Conservation (phyloP, 2,888 invertebrate species). For the Nephrocerus scutellatus region DNA sequence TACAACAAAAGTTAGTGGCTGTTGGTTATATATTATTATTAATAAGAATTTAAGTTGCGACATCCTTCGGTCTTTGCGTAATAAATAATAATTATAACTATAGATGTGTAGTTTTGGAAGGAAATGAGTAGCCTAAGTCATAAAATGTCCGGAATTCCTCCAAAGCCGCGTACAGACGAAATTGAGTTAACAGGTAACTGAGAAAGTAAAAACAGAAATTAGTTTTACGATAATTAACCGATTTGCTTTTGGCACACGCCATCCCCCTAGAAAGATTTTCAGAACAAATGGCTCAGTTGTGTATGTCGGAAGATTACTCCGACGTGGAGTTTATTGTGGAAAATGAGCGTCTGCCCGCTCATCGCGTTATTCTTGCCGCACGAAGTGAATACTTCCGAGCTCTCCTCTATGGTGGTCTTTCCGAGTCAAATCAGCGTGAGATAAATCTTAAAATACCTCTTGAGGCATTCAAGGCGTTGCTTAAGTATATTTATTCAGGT, state of each 20-base stretch:
- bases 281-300: slow-evolving; percentile 78
- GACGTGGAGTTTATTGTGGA: slow-evolving; percentile 87
- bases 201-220: not conserved
- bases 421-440: slow-evolving; percentile 68
- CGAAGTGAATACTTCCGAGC: slow-evolving; percentile 94
- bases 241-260: not conserved
- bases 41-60: no score
- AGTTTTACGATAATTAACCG: not conserved
- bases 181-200: slow-evolving; percentile 54
- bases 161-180: slow-evolving; percentile 52
- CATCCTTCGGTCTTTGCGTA: no score
- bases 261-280: slow-evolving; percentile 70
- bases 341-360: slow-evolving; percentile 50
- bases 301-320: slow-evolving; percentile 79
- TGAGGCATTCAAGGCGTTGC: slow-evolving; percentile 78
- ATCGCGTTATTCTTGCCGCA: slow-evolving; percentile 77
- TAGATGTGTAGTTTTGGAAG: no score
- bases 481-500: slow-evolving; percentile 94
- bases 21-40: no score
- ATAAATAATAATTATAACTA: no score
- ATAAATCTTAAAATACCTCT: slow-evolving; percentile 78
- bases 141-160: slow-evolving; percentile 51
- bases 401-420: slow-evolving; percentile 69
- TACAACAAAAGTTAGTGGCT: no score
- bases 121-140: slow-evolving; percentile 47